Percentiles rank a stretch among this genome's conserved stretches.
Conservation (phyloP, 2,888 invertebrate species). For the Leptopilina syphax region DNA sequence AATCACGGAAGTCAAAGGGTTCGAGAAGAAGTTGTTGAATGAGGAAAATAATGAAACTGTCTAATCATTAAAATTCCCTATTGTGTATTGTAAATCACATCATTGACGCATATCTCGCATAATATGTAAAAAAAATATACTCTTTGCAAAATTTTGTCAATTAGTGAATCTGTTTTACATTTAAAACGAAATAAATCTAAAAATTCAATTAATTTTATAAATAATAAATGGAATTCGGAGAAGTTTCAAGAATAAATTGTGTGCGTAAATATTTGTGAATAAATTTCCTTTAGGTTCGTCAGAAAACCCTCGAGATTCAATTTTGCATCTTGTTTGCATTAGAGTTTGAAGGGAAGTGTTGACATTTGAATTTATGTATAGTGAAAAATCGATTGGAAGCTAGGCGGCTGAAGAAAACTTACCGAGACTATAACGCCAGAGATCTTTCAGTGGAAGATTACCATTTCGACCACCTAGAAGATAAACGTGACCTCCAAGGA, state of each 20-base stretch:
- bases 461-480: conserved; percentile 91
- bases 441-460: conserved; percentile 88
- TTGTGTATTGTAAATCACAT: too few relatives aligned
- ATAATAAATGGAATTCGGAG: neutral
- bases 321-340: conserved; percentile 32
- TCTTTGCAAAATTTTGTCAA: too few relatives aligned
- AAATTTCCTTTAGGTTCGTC: conserved; percentile 21
- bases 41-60: too few relatives aligned
- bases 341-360: conserved; percentile 14
- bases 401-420: conserved; percentile 62
- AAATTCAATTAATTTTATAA: too few relatives aligned
- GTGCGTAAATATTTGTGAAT: conserved; percentile 12
- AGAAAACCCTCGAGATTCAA: conserved; percentile 20
- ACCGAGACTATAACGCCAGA: conserved; percentile 91
- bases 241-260: neutral
- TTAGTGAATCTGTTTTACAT: too few relatives aligned
- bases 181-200: too few relatives aligned
- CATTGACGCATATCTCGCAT: too few relatives aligned
- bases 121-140: too few relatives aligned
- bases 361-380: conserved; percentile 23
- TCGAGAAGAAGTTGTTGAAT: neutral
- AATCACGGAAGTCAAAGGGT: neutral
- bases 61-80: too few relatives aligned
- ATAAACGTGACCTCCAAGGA: conserved; percentile 87
- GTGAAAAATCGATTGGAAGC: conserved; percentile 17